Evolutionary conservation across 2,797 vertebrate species (phyloP).

Genomic region (Nyctalus aviator): DNA sequence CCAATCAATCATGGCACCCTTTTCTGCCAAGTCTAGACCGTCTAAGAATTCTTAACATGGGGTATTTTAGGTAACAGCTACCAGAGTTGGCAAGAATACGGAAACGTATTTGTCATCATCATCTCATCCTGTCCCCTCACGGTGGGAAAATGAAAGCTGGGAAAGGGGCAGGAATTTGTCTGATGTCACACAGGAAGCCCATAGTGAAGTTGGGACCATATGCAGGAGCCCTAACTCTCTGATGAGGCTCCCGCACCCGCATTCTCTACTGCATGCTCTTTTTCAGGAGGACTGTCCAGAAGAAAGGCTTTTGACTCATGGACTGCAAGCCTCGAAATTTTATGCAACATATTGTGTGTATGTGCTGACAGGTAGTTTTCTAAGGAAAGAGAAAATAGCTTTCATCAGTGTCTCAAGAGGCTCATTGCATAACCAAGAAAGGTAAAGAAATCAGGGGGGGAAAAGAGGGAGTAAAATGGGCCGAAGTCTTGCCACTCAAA

Average conservation of each 20-base stretch:
- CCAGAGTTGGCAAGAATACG: slow-evolving; percentile 32
- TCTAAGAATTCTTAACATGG: slow-evolving; percentile 74
- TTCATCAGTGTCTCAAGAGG: slow-evolving; percentile 11
- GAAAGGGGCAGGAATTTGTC: slow-evolving; percentile 15
- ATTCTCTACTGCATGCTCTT: not conserved
- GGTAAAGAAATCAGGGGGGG: not conserved
- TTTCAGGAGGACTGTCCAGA: slow-evolving; percentile 21
- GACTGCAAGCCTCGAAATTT: not conserved
- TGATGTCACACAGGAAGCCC: slow-evolving; percentile 3
- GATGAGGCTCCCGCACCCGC: not conserved
- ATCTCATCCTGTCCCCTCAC: slow-evolving; percentile 20
- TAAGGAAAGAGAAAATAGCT: slow-evolving; percentile 29
- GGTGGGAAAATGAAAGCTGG: slow-evolving; percentile 36
- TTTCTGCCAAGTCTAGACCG: slow-evolving; percentile 67
- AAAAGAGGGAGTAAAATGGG: not conserved
- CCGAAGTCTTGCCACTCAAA: not conserved
- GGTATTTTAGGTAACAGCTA: slow-evolving; percentile 74
- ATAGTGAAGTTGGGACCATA: not conserved
- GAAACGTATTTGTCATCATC: slow-evolving; percentile 52
- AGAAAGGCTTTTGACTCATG: slow-evolving; percentile 4
- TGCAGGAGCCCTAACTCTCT: not conserved
- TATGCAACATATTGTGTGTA: not conserved
- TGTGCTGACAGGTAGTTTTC: slow-evolving; percentile 45
- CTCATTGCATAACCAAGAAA: not conserved
- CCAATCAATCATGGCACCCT: slow-evolving; percentile 72